A percentile compares a stretch with the other conserved stretches of the same genome.
phyloP scores from a whole-genome alignment of 2,888 invertebrate genomes.

The Tetropium fuscum region DNA sequence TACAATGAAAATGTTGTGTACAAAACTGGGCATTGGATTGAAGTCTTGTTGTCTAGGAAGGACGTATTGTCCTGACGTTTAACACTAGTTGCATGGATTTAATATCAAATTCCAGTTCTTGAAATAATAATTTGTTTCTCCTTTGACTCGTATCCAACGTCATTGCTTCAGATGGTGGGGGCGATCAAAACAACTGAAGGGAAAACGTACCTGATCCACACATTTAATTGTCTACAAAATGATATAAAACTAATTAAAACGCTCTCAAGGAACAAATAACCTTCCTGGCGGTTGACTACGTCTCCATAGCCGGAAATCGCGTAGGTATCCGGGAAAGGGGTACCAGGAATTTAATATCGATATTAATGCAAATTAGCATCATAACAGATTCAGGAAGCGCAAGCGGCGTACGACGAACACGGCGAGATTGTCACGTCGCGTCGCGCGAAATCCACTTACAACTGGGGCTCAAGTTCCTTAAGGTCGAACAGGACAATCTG shows the following conservation, averaged over 20 bases:
- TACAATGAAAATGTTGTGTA: no score
- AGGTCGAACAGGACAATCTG: constrained; percentile 36
- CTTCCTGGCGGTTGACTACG: no score
- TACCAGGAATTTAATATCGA: constrained; percentile 35
- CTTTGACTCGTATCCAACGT: no score
- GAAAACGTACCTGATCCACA: no score
- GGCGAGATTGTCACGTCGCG: constrained; percentile 25
- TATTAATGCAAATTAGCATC: constrained; percentile 42
- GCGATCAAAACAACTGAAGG: no score
- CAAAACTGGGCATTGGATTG: no score
- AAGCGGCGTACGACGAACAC: constrained; percentile 21
- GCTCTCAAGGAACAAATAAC: not conserved
- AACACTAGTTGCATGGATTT: no score
- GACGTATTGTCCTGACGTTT: no score
- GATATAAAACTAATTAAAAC: not conserved
- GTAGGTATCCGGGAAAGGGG: not conserved
- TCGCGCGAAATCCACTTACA: constrained; percentile 27
- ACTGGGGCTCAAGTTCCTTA: constrained; percentile 33
- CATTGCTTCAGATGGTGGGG: no score
- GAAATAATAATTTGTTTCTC: no score
- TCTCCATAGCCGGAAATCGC: not conserved
- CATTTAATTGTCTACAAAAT: not conserved
- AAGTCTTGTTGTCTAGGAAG: no score
- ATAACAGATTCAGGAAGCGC: constrained; percentile 23
- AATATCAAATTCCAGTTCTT: no score